Conservation (phyloP, 2,888 invertebrate genomes). For the Sphinx pinastri region DNA sequence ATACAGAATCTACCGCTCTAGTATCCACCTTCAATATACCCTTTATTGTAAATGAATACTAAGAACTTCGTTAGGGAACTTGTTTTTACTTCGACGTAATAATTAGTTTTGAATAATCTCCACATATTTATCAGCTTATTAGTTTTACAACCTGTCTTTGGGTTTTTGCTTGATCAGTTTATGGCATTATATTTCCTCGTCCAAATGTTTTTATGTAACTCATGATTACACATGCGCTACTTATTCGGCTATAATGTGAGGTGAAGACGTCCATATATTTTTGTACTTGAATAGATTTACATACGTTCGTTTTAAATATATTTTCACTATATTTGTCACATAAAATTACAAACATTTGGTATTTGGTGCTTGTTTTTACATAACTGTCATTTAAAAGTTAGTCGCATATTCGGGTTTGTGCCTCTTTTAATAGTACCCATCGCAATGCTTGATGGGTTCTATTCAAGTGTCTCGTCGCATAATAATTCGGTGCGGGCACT, state of each 20-base stretch:
- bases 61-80: constrained; percentile 1
- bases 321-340: too few species aligned
- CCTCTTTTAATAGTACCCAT: neutral
- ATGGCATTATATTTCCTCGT: neutral
- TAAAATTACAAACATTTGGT: too few species aligned
- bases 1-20: neutral
- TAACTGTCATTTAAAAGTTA: neutral
- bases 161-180: constrained; percentile 6
- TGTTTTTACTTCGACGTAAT: constrained; percentile 11
- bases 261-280: too few species aligned
- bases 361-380: too few species aligned
- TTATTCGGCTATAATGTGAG: neutral
- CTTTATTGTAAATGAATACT: neutral
- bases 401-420: neutral
- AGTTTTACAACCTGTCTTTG: constrained; percentile 32
- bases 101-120: constrained; percentile 11
- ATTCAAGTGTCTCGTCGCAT: constrained; percentile 37
- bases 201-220: neutral
- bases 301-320: too few species aligned
- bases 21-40: neutral
- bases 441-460: neutral
- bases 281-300: too few species aligned
- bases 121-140: constrained; percentile 5
- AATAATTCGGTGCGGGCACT: constrained; percentile 35
- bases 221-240: neutral